Conservation (phyloP, 2,888 invertebrate species). For the Schrankia costaestrigalis region DNA sequence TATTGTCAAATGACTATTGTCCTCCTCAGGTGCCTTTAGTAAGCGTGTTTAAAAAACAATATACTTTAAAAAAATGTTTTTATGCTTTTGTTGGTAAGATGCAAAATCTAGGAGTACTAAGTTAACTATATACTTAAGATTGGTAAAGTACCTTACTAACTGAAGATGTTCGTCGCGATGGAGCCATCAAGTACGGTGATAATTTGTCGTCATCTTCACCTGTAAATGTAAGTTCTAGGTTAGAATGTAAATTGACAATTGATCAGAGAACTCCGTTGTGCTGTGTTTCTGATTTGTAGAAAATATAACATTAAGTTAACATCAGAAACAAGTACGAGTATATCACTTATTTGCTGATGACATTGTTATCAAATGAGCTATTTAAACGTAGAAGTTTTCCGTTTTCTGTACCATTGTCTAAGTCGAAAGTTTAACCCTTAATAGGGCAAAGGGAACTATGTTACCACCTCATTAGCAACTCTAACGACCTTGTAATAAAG, state of each 20-base stretch:
- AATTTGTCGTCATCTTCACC: slow-evolving; percentile 74
- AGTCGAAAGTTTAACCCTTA: too few relatives aligned
- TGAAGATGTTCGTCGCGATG: slow-evolving; percentile 64
- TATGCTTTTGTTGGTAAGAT: too few relatives aligned
- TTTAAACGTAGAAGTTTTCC: too few relatives aligned
- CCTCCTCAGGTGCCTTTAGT: slow-evolving; percentile 71
- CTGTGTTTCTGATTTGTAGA: neutral
- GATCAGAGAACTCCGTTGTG: neutral
- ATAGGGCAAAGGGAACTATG: too few relatives aligned
- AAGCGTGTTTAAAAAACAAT: slow-evolving; percentile 39
- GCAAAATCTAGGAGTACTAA: too few relatives aligned
- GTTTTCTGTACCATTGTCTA: too few relatives aligned
- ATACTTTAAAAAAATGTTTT: neutral
- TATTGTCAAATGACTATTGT: slow-evolving; percentile 84
- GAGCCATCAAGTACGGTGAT: slow-evolving; percentile 64
- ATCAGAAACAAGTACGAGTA: too few relatives aligned
- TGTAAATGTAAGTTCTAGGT: slow-evolving; percentile 16
- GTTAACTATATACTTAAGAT: too few relatives aligned
- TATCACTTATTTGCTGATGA: neutral
- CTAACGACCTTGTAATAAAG: too few relatives aligned
- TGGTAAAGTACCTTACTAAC: slow-evolving; percentile 55
- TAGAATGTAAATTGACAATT: neutral
- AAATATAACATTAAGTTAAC: too few relatives aligned
- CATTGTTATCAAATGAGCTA: too few relatives aligned
- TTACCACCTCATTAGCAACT: too few relatives aligned